Conservation (phyloP, 2,113 vertebrate genomes). For the Leptobrachium ailaonicum region DNA sequence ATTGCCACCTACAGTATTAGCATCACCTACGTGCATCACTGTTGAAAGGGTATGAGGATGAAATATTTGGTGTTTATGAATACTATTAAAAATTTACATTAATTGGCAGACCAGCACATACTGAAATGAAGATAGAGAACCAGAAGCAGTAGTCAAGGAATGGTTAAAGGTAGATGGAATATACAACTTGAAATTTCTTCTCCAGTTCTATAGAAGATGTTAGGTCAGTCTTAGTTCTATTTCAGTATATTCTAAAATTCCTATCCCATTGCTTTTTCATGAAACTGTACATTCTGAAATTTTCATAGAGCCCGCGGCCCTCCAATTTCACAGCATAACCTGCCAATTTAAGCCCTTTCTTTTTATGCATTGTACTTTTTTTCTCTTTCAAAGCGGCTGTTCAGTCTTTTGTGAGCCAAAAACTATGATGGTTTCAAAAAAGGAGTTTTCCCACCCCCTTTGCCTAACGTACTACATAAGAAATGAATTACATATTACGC, state of each 20-base stretch:
- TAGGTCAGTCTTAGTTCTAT: too few species aligned
- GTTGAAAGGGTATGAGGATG: too few species aligned
- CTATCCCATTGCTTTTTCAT: background rate
- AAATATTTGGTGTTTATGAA: too few species aligned
- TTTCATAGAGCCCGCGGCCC: background rate
- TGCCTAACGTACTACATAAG: background rate
- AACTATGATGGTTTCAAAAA: background rate
- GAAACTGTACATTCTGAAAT: background rate
- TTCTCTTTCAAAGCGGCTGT: background rate
- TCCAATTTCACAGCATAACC: background rate
- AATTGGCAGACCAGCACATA: too few species aligned
- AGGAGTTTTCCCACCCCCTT: background rate
- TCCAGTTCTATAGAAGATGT: too few species aligned
- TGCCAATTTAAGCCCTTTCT: background rate
- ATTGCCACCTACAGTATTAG: too few species aligned
- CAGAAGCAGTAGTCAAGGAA: too few species aligned
- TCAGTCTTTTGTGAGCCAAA: background rate
- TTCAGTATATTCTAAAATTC: background rate
- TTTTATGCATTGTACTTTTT: background rate
- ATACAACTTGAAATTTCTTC: too few species aligned
- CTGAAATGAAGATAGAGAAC: too few species aligned
- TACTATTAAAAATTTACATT: too few species aligned
- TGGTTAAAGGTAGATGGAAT: too few species aligned
- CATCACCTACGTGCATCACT: too few species aligned
- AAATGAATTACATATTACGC: background rate